phyloP scores from a whole-genome alignment of 2,113 vertebrate genomes.

The Chloebia gouldiae region DNA sequence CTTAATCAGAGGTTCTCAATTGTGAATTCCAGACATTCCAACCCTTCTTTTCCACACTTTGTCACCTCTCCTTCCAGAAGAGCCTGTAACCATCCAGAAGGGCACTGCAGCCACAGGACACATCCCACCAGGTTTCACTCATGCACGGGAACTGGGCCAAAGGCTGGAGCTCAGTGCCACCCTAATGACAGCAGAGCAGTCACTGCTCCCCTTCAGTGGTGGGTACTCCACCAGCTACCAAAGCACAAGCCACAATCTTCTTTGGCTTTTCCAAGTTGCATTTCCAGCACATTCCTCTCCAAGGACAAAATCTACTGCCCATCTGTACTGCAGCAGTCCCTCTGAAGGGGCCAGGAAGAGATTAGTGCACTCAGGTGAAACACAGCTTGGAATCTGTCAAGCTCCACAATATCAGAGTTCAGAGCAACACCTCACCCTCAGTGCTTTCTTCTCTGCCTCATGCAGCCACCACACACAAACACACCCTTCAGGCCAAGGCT shows the following conservation, averaged over 20 bases:
- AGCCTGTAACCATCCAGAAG: not conserved
- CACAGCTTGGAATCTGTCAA: not conserved
- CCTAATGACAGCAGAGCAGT: not conserved
- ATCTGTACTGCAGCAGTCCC: not conserved
- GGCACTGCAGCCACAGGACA: not conserved
- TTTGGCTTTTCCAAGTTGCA: not conserved
- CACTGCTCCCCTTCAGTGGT: not conserved
- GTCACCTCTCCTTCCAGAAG: not conserved
- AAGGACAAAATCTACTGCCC: not conserved
- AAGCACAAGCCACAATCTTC: not conserved
- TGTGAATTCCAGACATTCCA: not conserved
- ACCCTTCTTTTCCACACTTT: not conserved
- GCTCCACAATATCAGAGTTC: not conserved
- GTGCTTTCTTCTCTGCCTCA: rapidly evolving
- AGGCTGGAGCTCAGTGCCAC: not conserved
- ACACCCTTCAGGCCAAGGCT: not conserved
- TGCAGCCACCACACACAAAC: rapidly evolving
- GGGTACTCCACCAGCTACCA: not conserved
- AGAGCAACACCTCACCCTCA: rapidly evolving
- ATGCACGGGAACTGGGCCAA: not conserved
- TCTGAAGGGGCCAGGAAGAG: not conserved
- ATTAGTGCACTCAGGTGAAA: not conserved
- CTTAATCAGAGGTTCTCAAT: not conserved
- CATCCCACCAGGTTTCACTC: not conserved
- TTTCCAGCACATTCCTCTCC: not conserved